Evolutionary conservation across 2,888 invertebrate species (phyloP), one percentile per base, ranked within the genome.

Genomic region (Zeuzera pyrina): DNA sequence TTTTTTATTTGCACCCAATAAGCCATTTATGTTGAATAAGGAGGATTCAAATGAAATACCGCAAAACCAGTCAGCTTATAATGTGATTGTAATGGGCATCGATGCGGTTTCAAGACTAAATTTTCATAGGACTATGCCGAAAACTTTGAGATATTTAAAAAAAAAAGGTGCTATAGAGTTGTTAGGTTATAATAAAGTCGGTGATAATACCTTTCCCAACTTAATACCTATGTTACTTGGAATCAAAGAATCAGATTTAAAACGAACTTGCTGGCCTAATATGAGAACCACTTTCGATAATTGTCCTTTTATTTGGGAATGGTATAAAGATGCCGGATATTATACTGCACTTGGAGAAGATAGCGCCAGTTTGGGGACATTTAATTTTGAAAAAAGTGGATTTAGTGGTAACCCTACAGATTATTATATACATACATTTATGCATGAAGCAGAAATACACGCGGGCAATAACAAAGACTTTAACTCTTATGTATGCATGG

Each of bases 141-240:
- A 85, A 51, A 93, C 93, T 0, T 70, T 87, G 11, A 61, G 79
- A 2, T 87, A 84, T 45, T 73, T 94, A 30, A 76, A 85, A 35
- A 66, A 86, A 10, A 73, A 92, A 38, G 85, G 86, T 8, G 90
- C 90, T 22, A 85, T 93, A 30, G 94, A 94, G 59, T 84, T 97
- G 59, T 68, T 91, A 43, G 97, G 97, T 3, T 96, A 94, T 67
- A 95, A 93, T 60, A 97, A 97, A 85, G 92, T 97, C 5, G 97
- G 90, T 2, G 97, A 97, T 66, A 97, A 97, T 65, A 97, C 97
- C 0, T 96, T 93, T 61, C 95, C 95, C 1, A 97, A 97, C 66
- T 64, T 97, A 36, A 87, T 92, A 4, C 92, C 97, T 0, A 86
- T 94, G 39, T 72, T 96, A 7, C 88, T 89, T 2, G 96, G 96